Base-by-base conservation (phyloP, 1,140 invertebrate genomes). In the Ephestia elutella region DNA sequence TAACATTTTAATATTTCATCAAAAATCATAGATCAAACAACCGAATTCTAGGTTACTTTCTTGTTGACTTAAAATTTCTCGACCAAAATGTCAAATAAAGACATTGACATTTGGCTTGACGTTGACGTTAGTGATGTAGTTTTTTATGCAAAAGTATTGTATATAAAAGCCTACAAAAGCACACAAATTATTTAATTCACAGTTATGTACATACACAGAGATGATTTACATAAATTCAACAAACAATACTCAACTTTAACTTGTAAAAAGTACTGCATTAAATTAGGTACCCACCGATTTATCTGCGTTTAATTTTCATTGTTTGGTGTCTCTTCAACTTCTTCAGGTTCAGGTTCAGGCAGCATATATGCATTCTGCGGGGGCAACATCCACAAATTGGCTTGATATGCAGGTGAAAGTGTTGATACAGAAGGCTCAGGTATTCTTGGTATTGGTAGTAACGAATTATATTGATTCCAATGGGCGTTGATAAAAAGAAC, bases 401-500 rank as follows among this genome's bases (percentile, higher is more conserved):
- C 50, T 63, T 66, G 10, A 60, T 86, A 87, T 5, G 66, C 71
- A 5, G 73, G 68, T 10, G 85, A 87, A 0, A 84, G 49, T n/a
- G 71, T 53, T 30, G 83, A 80, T 51, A 86, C 80, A 0, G 83
- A 86, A 9, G 66, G 48, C 57, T 85, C 77, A 20, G 74, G 75
- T n/a, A 85, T 7, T 44, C 80, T 78, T 2, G 86, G 80, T 71
- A 90, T 80, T 2, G 85, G 88, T 49, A 90, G 56, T 20, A 90
- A 75, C 0, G 90, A 86, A 28, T 87, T 86, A 59, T 90, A 87
- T 25, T 65, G 76, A 13, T 68, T 80, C 73, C 87, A 89, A 28
- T 89, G 88, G 0, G 89, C 82, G 54, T 71, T 85, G 13, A 90
- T 82, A 38, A 89, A 86, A 21, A 89, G 84, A 1, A 91, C 65